Percentiles rank a stretch among this genome's conserved stretches.
These are phyloP conservation scores for Oncopeltus fasciatus DNA, from an alignment of 1,140 invertebrate species.

Conservation along the genomic window DNA sequence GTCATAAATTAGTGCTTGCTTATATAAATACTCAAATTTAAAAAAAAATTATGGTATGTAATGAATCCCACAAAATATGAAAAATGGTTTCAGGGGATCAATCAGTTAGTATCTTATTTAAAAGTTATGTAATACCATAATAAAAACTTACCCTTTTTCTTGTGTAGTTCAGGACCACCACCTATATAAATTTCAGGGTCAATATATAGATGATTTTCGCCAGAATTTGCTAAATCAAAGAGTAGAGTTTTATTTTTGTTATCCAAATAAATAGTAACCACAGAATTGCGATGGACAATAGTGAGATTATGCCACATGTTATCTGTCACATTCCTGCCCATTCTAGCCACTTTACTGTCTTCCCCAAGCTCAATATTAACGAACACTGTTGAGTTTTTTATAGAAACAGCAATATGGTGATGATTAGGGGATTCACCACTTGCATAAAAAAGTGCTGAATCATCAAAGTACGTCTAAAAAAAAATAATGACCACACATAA, in stretches of 20 bases:
- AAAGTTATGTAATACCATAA: too few species aligned
- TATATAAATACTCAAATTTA: too few species aligned
- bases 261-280: constrained; percentile 58
- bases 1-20: too few species aligned
- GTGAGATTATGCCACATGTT: constrained; percentile 83
- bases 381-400: constrained; percentile 60
- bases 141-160: constrained; percentile 34
- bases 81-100: too few species aligned
- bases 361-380: constrained; percentile 73
- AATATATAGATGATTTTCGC: constrained; percentile 62
- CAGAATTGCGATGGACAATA: constrained; percentile 58
- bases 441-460: constrained; percentile 74
- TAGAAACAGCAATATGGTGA: constrained; percentile 65
- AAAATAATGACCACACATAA: too few species aligned
- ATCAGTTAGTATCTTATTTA: too few species aligned
- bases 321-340: constrained; percentile 51
- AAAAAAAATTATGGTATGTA: too few species aligned
- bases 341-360: constrained; percentile 42
- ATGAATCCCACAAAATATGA: too few species aligned
- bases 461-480: constrained; percentile 61
- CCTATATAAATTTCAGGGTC: constrained; percentile 88
- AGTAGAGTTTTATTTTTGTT: constrained; percentile 48
- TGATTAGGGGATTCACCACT: constrained; percentile 66
- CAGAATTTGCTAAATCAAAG: too few species aligned
- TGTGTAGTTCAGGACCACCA: constrained; percentile 61